A percentile compares a stretch with the other conserved stretches of the same genome.
These are phyloP conservation scores for Hestina assimilis DNA, from an alignment of 1,140 invertebrate species.

Conservation along the genomic window DNA sequence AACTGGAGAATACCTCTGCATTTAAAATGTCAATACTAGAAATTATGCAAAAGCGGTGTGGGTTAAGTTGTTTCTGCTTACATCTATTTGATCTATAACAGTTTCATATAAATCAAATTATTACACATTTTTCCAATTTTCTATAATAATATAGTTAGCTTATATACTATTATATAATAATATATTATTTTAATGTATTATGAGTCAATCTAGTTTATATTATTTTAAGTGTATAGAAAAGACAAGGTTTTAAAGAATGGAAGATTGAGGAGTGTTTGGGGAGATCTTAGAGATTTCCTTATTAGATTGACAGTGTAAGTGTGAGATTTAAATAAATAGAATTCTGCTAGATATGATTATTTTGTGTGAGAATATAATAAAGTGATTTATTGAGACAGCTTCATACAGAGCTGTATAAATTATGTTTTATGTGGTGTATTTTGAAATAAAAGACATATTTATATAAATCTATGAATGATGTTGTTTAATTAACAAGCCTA, in stretches of 20 bases:
- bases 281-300: background rate
- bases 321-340: background rate
- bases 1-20: too few relatives aligned
- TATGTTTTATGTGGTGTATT: conserved; percentile 11
- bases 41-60: too few relatives aligned
- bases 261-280: background rate
- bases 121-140: conserved; percentile 14
- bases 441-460: conserved; percentile 9
- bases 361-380: conserved; percentile 2
- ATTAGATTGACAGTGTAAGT: background rate
- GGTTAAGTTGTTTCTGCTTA: too few relatives aligned
- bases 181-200: conserved; percentile 1
- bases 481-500: too few relatives aligned
- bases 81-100: conserved; percentile 5
- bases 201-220: background rate
- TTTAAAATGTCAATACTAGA: too few relatives aligned
- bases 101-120: conserved; percentile 6
- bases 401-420: background rate
- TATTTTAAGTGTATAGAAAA: conserved; percentile 8
- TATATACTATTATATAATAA: too few relatives aligned
- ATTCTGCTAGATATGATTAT: conserved; percentile 10
- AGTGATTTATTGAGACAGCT: conserved; percentile 8
- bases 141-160: conserved; percentile 4
- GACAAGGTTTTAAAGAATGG: background rate
- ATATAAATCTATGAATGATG: too few relatives aligned